phyloP scores from a whole-genome alignment of 2,113 vertebrate species.

The Grantiella picta region DNA sequence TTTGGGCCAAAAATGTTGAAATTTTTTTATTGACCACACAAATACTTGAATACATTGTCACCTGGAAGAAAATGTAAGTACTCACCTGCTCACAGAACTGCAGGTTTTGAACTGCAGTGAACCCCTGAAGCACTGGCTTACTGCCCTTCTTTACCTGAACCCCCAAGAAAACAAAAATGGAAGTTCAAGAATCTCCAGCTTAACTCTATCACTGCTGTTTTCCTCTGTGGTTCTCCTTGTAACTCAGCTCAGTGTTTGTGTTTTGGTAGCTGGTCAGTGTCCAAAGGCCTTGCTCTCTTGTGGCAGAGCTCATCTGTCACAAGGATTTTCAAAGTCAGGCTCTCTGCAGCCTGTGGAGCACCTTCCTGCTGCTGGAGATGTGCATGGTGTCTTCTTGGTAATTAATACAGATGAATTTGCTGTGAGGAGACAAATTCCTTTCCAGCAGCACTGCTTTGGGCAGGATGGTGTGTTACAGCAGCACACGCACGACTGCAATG shows the following conservation, averaged over 20 bases:
- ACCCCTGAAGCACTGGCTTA: not conserved
- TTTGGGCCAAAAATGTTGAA: not conserved
- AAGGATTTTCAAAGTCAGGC: not conserved
- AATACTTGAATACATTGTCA: not conserved
- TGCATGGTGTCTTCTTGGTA: fast-evolving
- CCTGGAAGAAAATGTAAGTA: not conserved
- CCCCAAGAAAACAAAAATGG: not conserved
- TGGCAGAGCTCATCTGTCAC: not conserved
- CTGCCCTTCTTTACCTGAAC: not conserved
- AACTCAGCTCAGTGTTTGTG: fast-evolving
- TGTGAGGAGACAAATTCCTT: not conserved
- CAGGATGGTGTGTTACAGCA: not conserved
- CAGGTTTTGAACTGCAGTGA: not conserved
- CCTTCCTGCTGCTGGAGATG: not conserved
- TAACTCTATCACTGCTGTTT: not conserved
- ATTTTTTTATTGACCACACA: not conserved
- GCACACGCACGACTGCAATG: fast-evolving
- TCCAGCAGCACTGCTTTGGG: not conserved
- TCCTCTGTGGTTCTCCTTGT: not conserved
- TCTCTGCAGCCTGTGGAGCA: not conserved
- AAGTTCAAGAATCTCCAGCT: not conserved
- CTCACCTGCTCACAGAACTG: not conserved
- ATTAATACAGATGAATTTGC: not conserved
- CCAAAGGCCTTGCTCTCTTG: not conserved
- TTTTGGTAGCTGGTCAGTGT: not conserved